Evolutionary conservation across 2,888 invertebrate genomes (phyloP), one percentile per base, ranked within the genome.

Genomic region (Hololepta plana): DNA sequence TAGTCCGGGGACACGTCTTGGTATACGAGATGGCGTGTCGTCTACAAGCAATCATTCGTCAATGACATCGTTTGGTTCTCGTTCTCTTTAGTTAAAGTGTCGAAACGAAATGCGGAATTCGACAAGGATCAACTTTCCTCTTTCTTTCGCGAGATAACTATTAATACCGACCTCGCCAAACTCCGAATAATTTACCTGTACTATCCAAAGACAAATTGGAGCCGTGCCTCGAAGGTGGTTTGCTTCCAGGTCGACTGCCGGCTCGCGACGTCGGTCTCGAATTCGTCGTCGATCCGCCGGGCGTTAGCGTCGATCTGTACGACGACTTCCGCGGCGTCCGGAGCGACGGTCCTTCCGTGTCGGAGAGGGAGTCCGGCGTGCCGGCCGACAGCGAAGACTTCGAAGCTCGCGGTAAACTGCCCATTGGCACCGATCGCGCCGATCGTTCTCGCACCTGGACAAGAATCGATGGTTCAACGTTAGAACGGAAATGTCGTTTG

Each of bases 151-250:
- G n/a, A n/a, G n/a, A n/a, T n/a, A n/a, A n/a, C n/a, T n/a, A n/a
- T n/a, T n/a, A n/a, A n/a, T n/a, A n/a, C n/a, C n/a, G n/a, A n/a
- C n/a, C n/a, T n/a, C n/a, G n/a, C n/a, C n/a, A 20, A 11, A 13
- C 17, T 15, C n/a, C n/a, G n/a, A n/a, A n/a, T n/a, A n/a, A 29
- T 30, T 30, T 54, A 82, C 84, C 84, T 52, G 82, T 81, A 51
- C 84, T 82, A 51, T 87, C 87, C 38, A 88, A 59, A 22, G 88
- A 88, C 33, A 85, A 67, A 46, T 84, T 88, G 23, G 91, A 91
- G 38, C 90, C 90, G 47, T 90, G 85, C 41, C 90, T 72, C 39
- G 90, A 90, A 12, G 88, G 82, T 36, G 91, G 90, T 54, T 90
- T 87, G 34, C 85, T 85, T 33, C 85, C 84, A 32, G 80, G 69